These are phyloP conservation scores for Crotalus tigris DNA, from an alignment of 2,113 vertebrate species.

Conservation along the genomic window DNA sequence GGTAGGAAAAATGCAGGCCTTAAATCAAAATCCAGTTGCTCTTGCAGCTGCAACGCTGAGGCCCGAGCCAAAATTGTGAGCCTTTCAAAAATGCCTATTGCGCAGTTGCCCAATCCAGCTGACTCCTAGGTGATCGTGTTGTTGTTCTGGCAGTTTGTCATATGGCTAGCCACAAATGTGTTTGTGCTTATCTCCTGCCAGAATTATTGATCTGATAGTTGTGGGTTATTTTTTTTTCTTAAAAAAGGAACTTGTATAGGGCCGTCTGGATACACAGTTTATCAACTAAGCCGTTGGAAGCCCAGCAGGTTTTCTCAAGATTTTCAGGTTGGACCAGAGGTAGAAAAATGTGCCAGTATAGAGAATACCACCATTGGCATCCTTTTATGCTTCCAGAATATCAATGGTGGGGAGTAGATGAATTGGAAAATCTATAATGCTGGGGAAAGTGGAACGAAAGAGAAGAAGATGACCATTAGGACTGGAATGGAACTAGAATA, in stretches of 20 bases:
- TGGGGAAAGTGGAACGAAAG: not conserved
- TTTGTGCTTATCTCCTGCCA: not conserved
- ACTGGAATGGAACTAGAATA: not conserved
- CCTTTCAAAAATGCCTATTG: not conserved
- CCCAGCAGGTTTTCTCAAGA: not conserved
- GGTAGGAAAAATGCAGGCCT: not conserved
- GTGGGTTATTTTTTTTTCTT: not conserved
- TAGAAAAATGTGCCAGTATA: not conserved
- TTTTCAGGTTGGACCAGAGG: not conserved
- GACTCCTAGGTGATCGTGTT: not conserved
- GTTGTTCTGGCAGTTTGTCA: not conserved
- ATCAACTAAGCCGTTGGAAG: not conserved
- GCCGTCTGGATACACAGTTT: not conserved
- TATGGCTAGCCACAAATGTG: not conserved
- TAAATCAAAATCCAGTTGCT: conserved; percentile 2
- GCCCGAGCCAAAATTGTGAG: not conserved
- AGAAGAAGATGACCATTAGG: not conserved
- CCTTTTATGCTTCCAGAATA: not conserved
- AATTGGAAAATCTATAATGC: not conserved
- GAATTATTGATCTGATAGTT: not conserved
- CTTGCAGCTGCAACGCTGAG: not conserved
- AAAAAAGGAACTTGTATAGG: not conserved
- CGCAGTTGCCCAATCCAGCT: not conserved
- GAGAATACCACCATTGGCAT: not conserved
- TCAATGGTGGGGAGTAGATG: not conserved